These are phyloP conservation scores for Junonia oenone DNA, from an alignment of 2,888 invertebrate species.

Conservation along the genomic window DNA sequence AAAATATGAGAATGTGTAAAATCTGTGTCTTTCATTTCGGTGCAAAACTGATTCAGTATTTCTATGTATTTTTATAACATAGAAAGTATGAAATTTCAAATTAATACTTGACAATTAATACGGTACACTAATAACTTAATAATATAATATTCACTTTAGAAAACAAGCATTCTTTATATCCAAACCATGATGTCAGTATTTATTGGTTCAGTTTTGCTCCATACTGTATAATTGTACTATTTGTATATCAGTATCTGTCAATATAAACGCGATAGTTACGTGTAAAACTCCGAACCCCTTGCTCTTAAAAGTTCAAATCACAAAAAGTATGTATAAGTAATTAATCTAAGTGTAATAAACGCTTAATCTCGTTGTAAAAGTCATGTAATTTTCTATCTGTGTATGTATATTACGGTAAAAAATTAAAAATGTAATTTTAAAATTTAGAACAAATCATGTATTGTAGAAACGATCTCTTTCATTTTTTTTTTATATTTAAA, in stretches of 20 bases:
- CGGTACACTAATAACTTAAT: too few species aligned
- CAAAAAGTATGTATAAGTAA: conserved; percentile 15
- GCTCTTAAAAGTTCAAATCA: conserved; percentile 13
- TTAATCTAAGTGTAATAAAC: conserved; percentile 11
- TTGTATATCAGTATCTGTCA: background rate
- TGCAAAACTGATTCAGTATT: too few species aligned
- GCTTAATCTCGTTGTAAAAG: background rate
- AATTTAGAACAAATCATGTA: conserved; percentile 5
- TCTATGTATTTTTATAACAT: too few species aligned
- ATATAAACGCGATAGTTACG: background rate
- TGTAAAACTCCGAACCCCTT: background rate
- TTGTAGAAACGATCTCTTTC: conserved; percentile 10
- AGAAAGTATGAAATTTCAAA: too few species aligned
- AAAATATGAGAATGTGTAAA: too few species aligned
- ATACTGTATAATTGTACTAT: too few species aligned
- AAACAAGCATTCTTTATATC: too few species aligned
- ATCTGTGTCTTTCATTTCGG: too few species aligned
- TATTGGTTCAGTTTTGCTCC: too few species aligned
- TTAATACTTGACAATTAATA: too few species aligned
- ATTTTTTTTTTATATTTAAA: conserved; percentile 1
- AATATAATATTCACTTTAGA: too few species aligned
- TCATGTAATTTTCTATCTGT: conserved; percentile 1
- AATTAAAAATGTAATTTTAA: conserved; percentile 2
- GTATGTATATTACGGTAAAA: conserved; percentile 2
- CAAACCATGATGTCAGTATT: too few species aligned